phyloP scores from a whole-genome alignment of 2,113 vertebrate genomes.

The Meriones unguiculatus region DNA sequence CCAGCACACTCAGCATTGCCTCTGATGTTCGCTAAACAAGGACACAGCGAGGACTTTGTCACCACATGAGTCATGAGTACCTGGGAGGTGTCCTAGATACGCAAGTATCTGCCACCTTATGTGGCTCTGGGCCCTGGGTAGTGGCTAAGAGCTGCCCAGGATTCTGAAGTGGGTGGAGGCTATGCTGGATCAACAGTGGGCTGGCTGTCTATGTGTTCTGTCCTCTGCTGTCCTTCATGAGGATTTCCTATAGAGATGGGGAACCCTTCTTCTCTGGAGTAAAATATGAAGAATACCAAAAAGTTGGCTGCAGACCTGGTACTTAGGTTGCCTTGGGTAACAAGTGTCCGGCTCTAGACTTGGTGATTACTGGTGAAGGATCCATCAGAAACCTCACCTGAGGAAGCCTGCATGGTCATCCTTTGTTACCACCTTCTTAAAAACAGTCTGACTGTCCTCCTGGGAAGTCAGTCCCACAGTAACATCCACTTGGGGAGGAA shows the following conservation, averaged over 20 bases:
- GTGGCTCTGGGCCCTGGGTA: neutral
- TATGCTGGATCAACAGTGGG: accelerated
- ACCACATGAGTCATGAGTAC: accelerated
- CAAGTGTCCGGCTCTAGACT: neutral
- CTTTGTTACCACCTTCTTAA: neutral
- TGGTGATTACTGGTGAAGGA: no score
- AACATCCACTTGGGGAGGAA: neutral
- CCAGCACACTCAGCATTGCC: accelerated
- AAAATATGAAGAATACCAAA: accelerated
- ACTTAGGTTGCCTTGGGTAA: accelerated
- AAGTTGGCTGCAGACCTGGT: accelerated
- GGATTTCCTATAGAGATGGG: neutral
- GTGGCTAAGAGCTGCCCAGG: no score
- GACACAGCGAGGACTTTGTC: neutral
- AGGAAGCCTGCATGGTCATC: accelerated
- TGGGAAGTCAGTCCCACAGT: neutral
- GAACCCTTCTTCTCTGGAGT: neutral
- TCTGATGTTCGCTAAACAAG: neutral
- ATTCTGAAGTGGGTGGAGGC: accelerated
- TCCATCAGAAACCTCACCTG: accelerated
- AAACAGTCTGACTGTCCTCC: neutral
- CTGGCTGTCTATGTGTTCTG: neutral
- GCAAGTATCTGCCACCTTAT: accelerated
- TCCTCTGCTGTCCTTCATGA: neutral
- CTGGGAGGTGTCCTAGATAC: accelerated